Conservation (phyloP, 2,888 invertebrate genomes). For the Andrena minutula region DNA sequence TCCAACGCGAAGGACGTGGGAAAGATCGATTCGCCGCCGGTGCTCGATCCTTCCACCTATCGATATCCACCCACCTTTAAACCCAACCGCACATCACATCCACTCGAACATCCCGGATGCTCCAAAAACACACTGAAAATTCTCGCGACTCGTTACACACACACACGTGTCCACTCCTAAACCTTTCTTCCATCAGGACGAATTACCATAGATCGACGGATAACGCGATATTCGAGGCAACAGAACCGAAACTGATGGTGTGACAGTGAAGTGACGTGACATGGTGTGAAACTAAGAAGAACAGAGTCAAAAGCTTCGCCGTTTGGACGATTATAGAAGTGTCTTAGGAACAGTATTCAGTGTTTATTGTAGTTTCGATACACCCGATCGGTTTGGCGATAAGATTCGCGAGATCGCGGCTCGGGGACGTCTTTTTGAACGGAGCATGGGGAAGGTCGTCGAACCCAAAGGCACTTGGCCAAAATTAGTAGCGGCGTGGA, state of each 20-base stretch:
- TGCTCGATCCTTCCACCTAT: constrained; percentile 37
- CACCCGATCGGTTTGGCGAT: constrained; percentile 54
- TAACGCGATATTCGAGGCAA: neutral
- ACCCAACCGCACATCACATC: neutral
- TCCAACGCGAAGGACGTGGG: constrained; percentile 80
- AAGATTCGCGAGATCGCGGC: constrained; percentile 43
- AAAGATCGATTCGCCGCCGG: constrained; percentile 70
- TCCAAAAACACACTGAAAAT: neutral
- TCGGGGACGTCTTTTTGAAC: constrained; percentile 7
- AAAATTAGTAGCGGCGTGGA: constrained; percentile 64
- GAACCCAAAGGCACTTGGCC: constrained; percentile 57
- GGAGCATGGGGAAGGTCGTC: constrained; percentile 57
- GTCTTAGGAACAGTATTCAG: neutral
- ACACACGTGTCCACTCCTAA: neutral
- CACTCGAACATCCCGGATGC: neutral
- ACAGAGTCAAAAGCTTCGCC: neutral
- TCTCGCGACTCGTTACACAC: neutral
- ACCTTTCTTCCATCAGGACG: neutral
- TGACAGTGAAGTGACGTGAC: neutral
- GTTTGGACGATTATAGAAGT: neutral
- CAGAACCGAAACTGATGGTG: neutral
- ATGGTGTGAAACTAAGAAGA: neutral
- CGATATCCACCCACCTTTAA: neutral
- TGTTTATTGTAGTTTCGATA: neutral
- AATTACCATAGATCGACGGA: neutral